Evolutionary conservation across 1,140 invertebrate genomes (phyloP).

Genomic region (Drosophila novamexicana): DNA sequence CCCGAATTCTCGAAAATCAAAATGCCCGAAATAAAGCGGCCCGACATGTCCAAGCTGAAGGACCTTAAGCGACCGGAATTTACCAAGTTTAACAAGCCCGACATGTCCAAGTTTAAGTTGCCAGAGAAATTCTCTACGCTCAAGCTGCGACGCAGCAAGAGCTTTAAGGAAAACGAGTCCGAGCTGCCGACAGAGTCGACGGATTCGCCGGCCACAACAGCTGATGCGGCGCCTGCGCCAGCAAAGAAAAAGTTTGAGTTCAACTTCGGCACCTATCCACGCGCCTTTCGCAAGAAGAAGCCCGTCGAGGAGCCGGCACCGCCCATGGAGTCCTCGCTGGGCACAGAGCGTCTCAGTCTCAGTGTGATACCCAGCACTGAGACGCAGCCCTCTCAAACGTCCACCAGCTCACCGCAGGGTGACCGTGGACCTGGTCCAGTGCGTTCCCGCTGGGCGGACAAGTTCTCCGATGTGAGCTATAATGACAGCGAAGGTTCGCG

Average conservation of each 20-base stretch:
- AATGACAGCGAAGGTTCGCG: conserved; percentile 84
- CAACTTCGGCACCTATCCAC: conserved; percentile 90
- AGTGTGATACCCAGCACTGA: conserved; percentile 82
- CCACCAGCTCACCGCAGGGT: conserved; percentile 85
- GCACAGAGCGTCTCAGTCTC: conserved; percentile 76
- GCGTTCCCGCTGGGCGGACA: conserved; percentile 85
- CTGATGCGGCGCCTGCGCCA: conserved; percentile 59
- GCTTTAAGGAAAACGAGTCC: conserved; percentile 76
- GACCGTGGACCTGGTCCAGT: conserved; percentile 84
- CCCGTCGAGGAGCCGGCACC: conserved; percentile 82
- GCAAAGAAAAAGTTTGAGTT: conserved; percentile 87
- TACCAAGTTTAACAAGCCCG: conserved; percentile 84
- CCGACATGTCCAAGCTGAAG: conserved; percentile 86
- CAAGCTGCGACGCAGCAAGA: conserved; percentile 77
- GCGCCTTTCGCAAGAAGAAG: conserved; percentile 89
- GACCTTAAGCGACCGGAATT: conserved; percentile 84
- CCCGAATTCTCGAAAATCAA: conserved; percentile 84
- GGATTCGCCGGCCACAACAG: conserved; percentile 32
- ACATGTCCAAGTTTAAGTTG: conserved; percentile 87
- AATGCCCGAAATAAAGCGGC: conserved; percentile 87
- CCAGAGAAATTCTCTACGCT: conserved; percentile 85
- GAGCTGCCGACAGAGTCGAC: conserved; percentile 43
- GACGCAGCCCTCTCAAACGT: conserved; percentile 84
- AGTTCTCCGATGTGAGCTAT: conserved; percentile 85
- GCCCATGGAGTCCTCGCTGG: conserved; percentile 65